These are phyloP conservation scores for Drosophila nikananu DNA, from an alignment of 1,140 invertebrate genomes.

Conservation along the genomic window DNA sequence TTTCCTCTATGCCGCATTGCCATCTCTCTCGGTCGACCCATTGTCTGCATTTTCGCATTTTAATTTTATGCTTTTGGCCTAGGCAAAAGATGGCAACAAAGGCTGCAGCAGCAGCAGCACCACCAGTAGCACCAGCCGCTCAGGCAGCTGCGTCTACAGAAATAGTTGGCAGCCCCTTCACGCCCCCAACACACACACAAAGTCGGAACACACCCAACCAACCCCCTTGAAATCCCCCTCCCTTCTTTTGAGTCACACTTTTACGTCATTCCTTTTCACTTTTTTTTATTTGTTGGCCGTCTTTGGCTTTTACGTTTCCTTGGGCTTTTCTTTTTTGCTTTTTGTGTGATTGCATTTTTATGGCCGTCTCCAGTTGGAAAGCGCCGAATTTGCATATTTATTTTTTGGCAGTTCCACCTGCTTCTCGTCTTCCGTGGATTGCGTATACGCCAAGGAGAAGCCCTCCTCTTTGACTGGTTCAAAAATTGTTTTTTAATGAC, in stretches of 20 bases:
- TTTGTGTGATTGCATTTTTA: constrained; percentile 59
- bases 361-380: constrained; percentile 26
- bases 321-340: constrained; percentile 38
- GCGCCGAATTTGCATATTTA: constrained; percentile 70
- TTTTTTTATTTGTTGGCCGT: constrained; percentile 43
- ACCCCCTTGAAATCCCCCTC: neutral
- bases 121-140: constrained; percentile 11
- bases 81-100: constrained; percentile 55
- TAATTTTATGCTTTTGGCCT: constrained; percentile 77
- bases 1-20: neutral
- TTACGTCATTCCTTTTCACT: constrained; percentile 79
- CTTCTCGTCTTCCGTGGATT: constrained; percentile 28
- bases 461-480: neutral
- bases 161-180: constrained; percentile 64
- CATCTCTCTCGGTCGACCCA: constrained; percentile 31
- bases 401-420: constrained; percentile 47
- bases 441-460: constrained; percentile 48
- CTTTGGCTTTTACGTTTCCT: constrained; percentile 60
- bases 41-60: constrained; percentile 76
- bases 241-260: constrained; percentile 60
- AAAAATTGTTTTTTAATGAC: constrained; percentile 76
- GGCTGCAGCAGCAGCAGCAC: constrained; percentile 12
- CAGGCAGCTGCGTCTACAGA: constrained; percentile 73
- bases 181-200: constrained; percentile 4
- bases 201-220: neutral